These are phyloP conservation scores for Eugnorisma glareosa DNA, from an alignment of 2,888 invertebrate species.

Conservation along the genomic window DNA sequence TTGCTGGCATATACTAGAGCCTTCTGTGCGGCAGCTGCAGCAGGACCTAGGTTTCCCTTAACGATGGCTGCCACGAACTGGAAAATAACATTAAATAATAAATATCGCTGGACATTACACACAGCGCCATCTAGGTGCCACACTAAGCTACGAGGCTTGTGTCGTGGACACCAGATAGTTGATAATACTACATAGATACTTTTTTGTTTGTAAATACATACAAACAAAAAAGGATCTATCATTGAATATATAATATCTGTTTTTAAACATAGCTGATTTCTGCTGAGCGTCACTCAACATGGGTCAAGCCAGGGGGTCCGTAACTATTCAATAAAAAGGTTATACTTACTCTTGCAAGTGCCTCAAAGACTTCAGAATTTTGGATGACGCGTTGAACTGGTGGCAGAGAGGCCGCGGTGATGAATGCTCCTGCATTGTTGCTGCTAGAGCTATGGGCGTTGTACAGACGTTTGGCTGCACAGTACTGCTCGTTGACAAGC, in stretches of 20 bases:
- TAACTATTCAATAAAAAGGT: neutral
- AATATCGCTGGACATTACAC: too few species aligned
- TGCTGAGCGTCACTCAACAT: neutral
- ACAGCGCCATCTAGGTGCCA: too few species aligned
- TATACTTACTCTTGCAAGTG: slow-evolving; percentile 74
- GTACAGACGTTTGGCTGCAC: slow-evolving; percentile 80
- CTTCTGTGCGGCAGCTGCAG: slow-evolving; percentile 68
- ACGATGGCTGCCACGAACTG: slow-evolving; percentile 76
- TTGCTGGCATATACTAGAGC: slow-evolving; percentile 66
- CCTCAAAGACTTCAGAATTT: slow-evolving; percentile 30
- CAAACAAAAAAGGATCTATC: too few species aligned
- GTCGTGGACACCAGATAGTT: too few species aligned
- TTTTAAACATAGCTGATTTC: neutral
- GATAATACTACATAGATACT: too few species aligned
- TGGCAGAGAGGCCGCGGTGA: slow-evolving; percentile 77
- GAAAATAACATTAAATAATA: slow-evolving; percentile 47
- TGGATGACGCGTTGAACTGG: slow-evolving; percentile 62
- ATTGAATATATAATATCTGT: neutral
- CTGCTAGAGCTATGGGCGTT: slow-evolving; percentile 72
- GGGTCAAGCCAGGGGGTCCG: neutral
- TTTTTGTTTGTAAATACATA: too few species aligned
- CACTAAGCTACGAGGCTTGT: too few species aligned
- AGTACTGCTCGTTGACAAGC: slow-evolving; percentile 81
- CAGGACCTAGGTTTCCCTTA: slow-evolving; percentile 67
- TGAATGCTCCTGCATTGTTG: slow-evolving; percentile 80